Evolutionary conservation across 2,888 invertebrate species (phyloP), one percentile per base, ranked within the genome.

Genomic region (Polyommatus iphigenia): DNA sequence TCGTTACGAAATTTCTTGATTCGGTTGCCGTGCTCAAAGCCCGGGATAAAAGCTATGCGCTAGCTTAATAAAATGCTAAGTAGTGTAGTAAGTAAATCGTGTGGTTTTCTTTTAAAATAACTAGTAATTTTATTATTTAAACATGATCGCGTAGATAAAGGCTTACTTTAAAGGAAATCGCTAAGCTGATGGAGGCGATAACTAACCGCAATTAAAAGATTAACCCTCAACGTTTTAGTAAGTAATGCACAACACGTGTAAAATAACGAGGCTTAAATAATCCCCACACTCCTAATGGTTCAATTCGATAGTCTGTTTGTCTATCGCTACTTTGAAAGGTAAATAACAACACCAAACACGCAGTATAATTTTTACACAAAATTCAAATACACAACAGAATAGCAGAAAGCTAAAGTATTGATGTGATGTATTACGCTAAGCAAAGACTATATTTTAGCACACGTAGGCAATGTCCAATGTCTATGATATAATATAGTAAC

Each of bases 151-250:
- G 5, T 41, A 10, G 41, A 41, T 1, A 67, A 15, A 15, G 6
- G 2, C 20, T 20, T 59, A 4, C 24, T 67, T 67, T 67, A 67
- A 15, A 15, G 13, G 15, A 32, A 32, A 67, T 67, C 15, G 15
- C 15, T 67, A 67, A 67, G 67, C 67, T 32, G 18, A 32, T 67
- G 29, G 29, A 67, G 18, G 29, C 29, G 29, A 29, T 67, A 67
- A 67, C 15, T 67, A 29, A 29, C 67, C 67, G 15, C 67, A 67
- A 15, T 67, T 67, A 67, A 67, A 67, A 67, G 67, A 67, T 67
- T 32, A 67, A 67, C 67, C 67, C 67, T 18, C 32, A 29, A 15
- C 67, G 18, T 67, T 67, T 62, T 54, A 59, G 59, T 59, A 59
- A 67, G 29, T 67, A 67, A 29, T 15, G 29, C 67, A 29, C 29